Conservation (phyloP, 2,113 vertebrate species). For the Polypterus bichir region DNA sequence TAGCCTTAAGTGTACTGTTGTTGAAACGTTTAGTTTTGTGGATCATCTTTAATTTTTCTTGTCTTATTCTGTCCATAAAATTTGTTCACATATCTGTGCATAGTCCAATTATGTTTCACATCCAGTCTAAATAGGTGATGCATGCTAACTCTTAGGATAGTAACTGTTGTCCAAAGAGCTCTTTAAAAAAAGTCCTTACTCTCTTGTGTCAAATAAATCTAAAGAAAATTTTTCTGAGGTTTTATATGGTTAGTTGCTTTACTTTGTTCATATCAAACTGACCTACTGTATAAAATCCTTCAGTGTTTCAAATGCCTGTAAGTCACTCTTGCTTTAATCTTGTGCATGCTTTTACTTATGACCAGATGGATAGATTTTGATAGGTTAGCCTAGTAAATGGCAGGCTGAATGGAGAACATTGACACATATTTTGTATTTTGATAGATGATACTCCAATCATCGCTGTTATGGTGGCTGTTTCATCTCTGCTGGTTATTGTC, state of each 20-base stretch:
- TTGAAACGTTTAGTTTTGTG: neutral
- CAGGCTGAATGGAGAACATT: neutral
- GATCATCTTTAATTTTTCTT: neutral
- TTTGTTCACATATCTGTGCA: too few relatives aligned
- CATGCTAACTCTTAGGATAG: neutral
- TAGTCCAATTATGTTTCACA: too few relatives aligned
- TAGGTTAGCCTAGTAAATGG: neutral
- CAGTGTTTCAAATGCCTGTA: neutral
- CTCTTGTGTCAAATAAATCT: neutral
- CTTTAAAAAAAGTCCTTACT: neutral
- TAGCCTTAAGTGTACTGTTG: neutral
- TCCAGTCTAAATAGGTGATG: too few relatives aligned
- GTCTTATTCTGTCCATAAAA: too few relatives aligned
- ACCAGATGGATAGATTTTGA: too few relatives aligned
- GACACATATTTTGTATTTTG: slow-evolving; percentile 16
- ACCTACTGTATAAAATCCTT: neutral
- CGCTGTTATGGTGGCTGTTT: slow-evolving; percentile 89
- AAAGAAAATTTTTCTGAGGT: neutral
- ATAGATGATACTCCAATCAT: slow-evolving; percentile 83
- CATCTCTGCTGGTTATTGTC: slow-evolving; percentile 87
- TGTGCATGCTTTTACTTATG: too few relatives aligned
- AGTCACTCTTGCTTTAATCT: neutral
- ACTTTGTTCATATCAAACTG: neutral
- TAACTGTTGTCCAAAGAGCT: neutral
- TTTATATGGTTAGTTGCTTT: neutral